phyloP scores from a whole-genome alignment of 2,113 vertebrate genomes.

The Archocentrus centrarchus region DNA sequence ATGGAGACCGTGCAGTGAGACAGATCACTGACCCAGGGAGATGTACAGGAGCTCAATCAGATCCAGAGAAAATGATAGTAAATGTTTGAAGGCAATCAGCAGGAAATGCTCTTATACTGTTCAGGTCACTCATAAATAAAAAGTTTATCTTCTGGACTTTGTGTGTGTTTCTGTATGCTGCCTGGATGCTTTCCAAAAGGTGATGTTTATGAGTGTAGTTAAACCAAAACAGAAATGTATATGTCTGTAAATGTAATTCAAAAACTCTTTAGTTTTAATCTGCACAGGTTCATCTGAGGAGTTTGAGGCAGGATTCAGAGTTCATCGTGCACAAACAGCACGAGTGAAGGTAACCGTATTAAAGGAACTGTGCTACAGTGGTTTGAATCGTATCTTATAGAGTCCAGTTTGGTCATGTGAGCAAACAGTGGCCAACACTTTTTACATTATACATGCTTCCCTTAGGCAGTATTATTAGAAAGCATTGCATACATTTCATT shows the following conservation, averaged over 20 bases:
- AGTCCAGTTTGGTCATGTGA: neutral
- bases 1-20: neutral
- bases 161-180: neutral
- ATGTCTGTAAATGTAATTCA: too few relatives aligned
- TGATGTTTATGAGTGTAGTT: neutral
- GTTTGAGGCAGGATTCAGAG: neutral
- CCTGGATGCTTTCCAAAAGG: neutral
- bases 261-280: neutral
- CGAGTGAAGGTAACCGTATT: neutral
- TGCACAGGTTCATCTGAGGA: neutral
- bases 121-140: constrained; percentile 29
- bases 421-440: neutral
- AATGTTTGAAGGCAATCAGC: neutral
- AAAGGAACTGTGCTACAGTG: neutral
- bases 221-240: neutral
- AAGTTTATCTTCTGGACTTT: neutral
- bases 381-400: neutral
- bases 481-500: neutral
- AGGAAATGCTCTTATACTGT: neutral
- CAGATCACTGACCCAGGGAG: neutral
- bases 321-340: neutral
- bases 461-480: neutral
- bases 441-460: neutral
- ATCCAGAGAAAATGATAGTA: neutral
- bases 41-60: neutral